phyloP scores from a whole-genome alignment of 37 sponge, comb jelly and placozoan species.

The Beroe forskalii region DNA sequence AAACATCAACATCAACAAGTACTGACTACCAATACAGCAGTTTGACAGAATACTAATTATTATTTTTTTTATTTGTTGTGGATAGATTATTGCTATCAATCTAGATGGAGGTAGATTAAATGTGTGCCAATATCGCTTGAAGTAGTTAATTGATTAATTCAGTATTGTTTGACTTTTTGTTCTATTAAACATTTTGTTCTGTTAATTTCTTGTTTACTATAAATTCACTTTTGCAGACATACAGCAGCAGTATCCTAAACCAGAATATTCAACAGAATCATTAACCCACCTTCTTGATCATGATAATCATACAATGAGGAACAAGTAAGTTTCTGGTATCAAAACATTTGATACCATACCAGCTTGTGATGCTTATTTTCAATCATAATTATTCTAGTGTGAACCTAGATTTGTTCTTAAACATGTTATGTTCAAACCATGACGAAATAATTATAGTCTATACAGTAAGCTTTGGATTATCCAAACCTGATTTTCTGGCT shows the following conservation, averaged over 20 bases:
- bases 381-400: too few relatives aligned
- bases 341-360: too few relatives aligned
- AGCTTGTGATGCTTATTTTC: too few relatives aligned
- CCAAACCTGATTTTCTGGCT: too few relatives aligned
- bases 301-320: conserved; percentile 40
- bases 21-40: too few relatives aligned
- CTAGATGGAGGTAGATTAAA: neutral
- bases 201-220: neutral
- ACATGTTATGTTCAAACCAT: too few relatives aligned
- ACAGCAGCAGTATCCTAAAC: conserved; percentile 38
- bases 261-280: conserved; percentile 26
- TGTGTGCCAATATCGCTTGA: neutral
- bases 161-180: neutral
- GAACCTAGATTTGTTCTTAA: too few relatives aligned
- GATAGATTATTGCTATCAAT: too few relatives aligned
- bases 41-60: neutral
- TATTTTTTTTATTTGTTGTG: too few relatives aligned
- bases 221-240: neutral
- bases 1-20: too few relatives aligned
- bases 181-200: neutral
- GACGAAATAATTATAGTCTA: neutral
- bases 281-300: conserved; percentile 44
- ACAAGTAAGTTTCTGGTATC: neutral
- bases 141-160: neutral
- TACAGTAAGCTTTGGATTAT: too few relatives aligned